Evolutionary conservation across 2,797 vertebrate species (phyloP).

Genomic region (Rachycentron canadum): DNA sequence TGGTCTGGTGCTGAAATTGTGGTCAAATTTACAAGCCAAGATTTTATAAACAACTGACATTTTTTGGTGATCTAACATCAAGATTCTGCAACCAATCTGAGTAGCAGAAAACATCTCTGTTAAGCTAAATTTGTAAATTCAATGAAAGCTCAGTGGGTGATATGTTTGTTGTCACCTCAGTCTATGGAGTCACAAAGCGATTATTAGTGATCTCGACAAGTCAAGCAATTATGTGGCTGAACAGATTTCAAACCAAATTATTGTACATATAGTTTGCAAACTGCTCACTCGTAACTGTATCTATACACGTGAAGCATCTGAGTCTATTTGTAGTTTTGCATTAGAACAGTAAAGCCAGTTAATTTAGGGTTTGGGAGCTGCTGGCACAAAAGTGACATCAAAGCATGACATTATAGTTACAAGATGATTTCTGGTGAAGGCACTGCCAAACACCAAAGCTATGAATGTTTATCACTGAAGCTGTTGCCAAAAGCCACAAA

Average conservation of each 20-base stretch:
- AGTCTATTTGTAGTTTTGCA: conserved; percentile 15
- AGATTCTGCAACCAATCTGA: neutral
- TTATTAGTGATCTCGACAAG: neutral
- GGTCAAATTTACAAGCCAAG: conserved; percentile 14
- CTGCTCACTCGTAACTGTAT: neutral
- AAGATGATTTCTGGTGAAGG: conserved; percentile 58
- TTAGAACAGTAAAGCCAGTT: conserved; percentile 35
- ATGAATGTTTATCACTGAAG: conserved; percentile 57
- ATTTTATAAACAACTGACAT: conserved; percentile 4
- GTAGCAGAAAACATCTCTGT: neutral
- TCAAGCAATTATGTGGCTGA: neutral
- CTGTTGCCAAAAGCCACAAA: conserved; percentile 65
- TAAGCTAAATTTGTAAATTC: conserved; percentile 11
- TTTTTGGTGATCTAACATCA: conserved; percentile 4
- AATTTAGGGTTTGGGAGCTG: conserved; percentile 43
- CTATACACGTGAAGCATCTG: neutral
- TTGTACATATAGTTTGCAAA: neutral
- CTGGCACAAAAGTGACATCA: conserved; percentile 52
- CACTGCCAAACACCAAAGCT: conserved; percentile 61
- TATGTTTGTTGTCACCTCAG: neutral
- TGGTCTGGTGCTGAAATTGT: conserved; percentile 10
- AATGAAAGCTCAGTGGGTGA: neutral
- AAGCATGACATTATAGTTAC: conserved; percentile 60
- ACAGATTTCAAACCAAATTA: neutral
- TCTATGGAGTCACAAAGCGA: neutral